Base-by-base conservation (phyloP, 2,797 vertebrate species). In the Oreonectes daqikongensis region DNA sequence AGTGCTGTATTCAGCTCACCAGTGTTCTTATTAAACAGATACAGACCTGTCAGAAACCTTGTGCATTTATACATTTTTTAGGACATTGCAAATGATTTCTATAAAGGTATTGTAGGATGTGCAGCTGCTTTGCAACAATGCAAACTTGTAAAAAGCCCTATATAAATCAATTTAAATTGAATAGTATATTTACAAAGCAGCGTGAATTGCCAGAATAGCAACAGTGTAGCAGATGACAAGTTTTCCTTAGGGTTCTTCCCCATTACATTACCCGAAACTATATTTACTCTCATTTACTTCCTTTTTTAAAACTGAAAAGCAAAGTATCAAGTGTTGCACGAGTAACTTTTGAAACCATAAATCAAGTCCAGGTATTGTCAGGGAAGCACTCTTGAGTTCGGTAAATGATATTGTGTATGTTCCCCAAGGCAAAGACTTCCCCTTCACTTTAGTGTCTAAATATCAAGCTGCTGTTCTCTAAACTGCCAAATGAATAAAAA, bases 351-450 rank as follows among this genome's bases (percentile, higher is more conserved):
- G 64, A 20, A 40, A 68, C 55, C n/a, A 35, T 28, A 67, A 1
- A 2, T 24, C 65, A 73, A 50, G 28, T 79, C 30, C n/a, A 55
- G 48, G 53, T 66, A 28, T 20, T n/a, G 82, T 78, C 76, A 75
- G 28, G 44, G 24, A 69, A 35, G 60, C 59, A 66, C 18, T 78
- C 77, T 72, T 64, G 75, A 74, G 59, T 61, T 40, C 70, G 72
- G 69, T 32, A 53, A 66, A 60, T 50, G 22, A 60, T 72, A 79
- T 67, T 26, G 26, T 57, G 40, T n/a, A 50, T 48, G 64, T 35
- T 14, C 53, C 72, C 15, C 30, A 24, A 68, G 53, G 73, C 38
- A 11, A 68, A 68, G 52, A 76, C 15, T 60, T 68, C 64, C 52
- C 38, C 64, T 75, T 60, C 40, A 75, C 48, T 66, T 44, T 35